Evolutionary conservation across 2,797 vertebrate species (phyloP).

Genomic region (Melanotaenia trifasciata): DNA sequence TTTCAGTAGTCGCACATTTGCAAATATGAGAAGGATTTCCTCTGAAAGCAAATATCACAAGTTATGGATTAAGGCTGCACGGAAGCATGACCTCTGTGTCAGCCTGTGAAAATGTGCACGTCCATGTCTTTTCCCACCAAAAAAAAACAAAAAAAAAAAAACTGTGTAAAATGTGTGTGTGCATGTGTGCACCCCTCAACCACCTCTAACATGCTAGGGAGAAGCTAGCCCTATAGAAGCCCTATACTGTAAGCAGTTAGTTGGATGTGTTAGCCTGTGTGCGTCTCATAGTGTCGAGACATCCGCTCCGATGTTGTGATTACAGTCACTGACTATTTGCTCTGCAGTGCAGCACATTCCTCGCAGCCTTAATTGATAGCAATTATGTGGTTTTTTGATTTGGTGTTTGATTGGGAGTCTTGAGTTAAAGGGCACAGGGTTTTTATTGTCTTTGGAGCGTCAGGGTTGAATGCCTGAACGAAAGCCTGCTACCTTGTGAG

Average conservation of each 20-base stretch:
- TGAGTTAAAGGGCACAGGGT: constrained; percentile 59
- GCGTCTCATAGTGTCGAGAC: constrained; percentile 43
- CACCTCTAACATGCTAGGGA: constrained; percentile 50
- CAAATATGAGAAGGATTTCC: constrained; percentile 71
- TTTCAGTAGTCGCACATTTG: constrained; percentile 70
- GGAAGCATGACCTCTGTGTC: constrained; percentile 42
- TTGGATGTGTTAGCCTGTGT: constrained; percentile 26
- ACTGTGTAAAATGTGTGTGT: constrained; percentile 36
- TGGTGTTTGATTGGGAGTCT: constrained; percentile 68
- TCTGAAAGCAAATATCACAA: constrained; percentile 72
- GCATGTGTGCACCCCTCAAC: constrained; percentile 4
- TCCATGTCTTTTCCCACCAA: constrained; percentile 33
- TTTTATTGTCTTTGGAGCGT: constrained; percentile 72
- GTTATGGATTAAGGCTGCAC: constrained; percentile 64
- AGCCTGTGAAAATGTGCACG: constrained; percentile 41
- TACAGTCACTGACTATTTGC: constrained; percentile 71
- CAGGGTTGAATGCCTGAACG: constrained; percentile 55
- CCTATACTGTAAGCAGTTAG: constrained; percentile 34
- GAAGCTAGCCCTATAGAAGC: background rate
- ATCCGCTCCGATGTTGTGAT: constrained; percentile 73
- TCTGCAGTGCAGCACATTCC: constrained; percentile 71
- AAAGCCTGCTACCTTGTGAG: constrained; percentile 57
- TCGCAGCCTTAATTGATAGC: constrained; percentile 76
- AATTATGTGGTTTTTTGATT: constrained; percentile 78
- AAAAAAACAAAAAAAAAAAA: constrained; percentile 2